Evolutionary conservation across 2,888 invertebrate genomes (phyloP).

Genomic region (Drosophila atripex): DNA sequence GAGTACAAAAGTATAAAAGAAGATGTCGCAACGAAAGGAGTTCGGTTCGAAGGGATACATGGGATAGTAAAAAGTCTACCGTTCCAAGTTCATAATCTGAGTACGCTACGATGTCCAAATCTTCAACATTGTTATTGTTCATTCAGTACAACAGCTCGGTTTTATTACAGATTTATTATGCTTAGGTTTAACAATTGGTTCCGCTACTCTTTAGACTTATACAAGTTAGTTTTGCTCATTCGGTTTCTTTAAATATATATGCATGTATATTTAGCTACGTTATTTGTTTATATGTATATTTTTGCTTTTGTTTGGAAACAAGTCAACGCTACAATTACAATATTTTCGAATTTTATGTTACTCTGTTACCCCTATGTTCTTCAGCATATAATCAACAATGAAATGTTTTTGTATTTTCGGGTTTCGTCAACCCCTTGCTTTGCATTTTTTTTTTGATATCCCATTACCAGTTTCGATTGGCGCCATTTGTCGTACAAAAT

Average conservation of each 20-base stretch:
- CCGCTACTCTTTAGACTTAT: slow-evolving; percentile 72
- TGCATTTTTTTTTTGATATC: slow-evolving; percentile 53
- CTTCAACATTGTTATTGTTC: slow-evolving; percentile 65
- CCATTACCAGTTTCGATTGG: slow-evolving; percentile 50
- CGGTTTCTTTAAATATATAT: slow-evolving; percentile 41
- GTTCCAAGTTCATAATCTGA: slow-evolving; percentile 29
- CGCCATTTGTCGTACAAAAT: slow-evolving; percentile 66
- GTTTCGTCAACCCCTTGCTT: slow-evolving; percentile 9
- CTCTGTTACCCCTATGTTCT: slow-evolving; percentile 51
- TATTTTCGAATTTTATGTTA: slow-evolving; percentile 43
- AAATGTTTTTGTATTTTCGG: slow-evolving; percentile 40
- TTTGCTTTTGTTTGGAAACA: slow-evolving; percentile 65
- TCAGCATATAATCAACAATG: slow-evolving; percentile 76
- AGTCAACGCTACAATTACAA: slow-evolving; percentile 68
- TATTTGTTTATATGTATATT: slow-evolving; percentile 55
- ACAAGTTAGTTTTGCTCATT: slow-evolving; percentile 52
- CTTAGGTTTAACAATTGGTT: slow-evolving; percentile 81
- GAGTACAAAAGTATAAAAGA: slow-evolving; percentile 76
- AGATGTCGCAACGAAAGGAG: slow-evolving; percentile 55
- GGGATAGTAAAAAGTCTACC: slow-evolving; percentile 7
- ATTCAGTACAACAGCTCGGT: slow-evolving; percentile 73
- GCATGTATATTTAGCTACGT: slow-evolving; percentile 63
- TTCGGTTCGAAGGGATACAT: not conserved
- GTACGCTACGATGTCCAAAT: slow-evolving; percentile 19
- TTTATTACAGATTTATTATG: slow-evolving; percentile 48